Evolutionary conservation across 2,797 vertebrate genomes (phyloP), one percentile per base, ranked within the genome.

Genomic region (Coilia nasus): DNA sequence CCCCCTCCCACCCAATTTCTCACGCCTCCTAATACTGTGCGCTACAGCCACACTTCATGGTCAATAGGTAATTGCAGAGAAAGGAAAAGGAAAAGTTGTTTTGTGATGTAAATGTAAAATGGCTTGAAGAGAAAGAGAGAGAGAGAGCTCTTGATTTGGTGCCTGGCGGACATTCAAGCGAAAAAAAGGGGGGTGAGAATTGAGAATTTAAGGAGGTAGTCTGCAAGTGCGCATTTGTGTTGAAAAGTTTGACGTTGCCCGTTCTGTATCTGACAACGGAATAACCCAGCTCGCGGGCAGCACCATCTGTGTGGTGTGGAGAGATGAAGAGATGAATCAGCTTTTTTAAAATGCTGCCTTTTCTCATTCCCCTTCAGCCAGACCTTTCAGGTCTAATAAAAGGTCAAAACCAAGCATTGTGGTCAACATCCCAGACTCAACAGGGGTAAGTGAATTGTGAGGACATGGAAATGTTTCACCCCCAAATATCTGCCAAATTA

Each of bases 1-100:
- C 83, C 78, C 85, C 82, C 86, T 87, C 64, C 82, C 78, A 71
- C 62, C 85, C 56, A 75, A 88, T 90, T 91, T 92, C 89, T 90
- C 89, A 91, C 44, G 81, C 88, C 91, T 92, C 86, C 83, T 88
- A 90, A 31, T 87, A 86, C 71, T 44, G 46, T 47, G 64, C 57
- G 83, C 59, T 50, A 28, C 82, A 54, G 87, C 60, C 78, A 86
- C n/a, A 46, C 10, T 85, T 64, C 54, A 87, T 82, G 83, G 86
- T 0, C 83, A 91, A 81, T 80, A 80, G 81, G 81, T 78, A 82
- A 89, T 75, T 75, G 67, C 67, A 86, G 89, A 89, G 87, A 54
- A 83, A 87, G 82, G 85, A 59, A 25, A 44, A 88, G 83, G 67
- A 75, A 90, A 83, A 89, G 80, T 90, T 67, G 41, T 88, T 87